Evolutionary conservation across 2,888 invertebrate species (phyloP).

Genomic region (Caenorhabditis sp.): DNA sequence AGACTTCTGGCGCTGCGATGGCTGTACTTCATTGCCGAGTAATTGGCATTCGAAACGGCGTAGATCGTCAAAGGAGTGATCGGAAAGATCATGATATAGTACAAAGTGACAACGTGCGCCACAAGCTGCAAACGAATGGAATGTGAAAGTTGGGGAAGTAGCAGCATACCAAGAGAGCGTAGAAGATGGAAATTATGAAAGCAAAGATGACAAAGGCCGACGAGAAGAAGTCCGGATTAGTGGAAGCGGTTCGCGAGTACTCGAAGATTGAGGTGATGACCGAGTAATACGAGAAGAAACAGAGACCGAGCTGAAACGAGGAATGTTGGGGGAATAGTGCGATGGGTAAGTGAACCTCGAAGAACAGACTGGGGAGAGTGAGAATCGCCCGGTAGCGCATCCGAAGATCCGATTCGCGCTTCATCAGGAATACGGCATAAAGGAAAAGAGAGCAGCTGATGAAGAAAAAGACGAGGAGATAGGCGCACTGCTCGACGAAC

Average conservation of each 20-base stretch:
- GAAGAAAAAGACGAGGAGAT: slow-evolving; percentile 32
- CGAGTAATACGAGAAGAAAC: slow-evolving; percentile 46
- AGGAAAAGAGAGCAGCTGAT: slow-evolving; percentile 35
- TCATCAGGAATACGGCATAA: slow-evolving; percentile 30
- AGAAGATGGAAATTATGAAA: slow-evolving; percentile 35
- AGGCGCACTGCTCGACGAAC: slow-evolving; percentile 49
- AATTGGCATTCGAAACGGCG: slow-evolving; percentile 33
- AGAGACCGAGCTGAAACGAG: slow-evolving; percentile 33
- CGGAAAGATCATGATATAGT: slow-evolving; percentile 43
- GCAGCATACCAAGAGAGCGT: slow-evolving; percentile 34
- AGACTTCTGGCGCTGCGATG: slow-evolving; percentile 11
- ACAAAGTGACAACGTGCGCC: slow-evolving; percentile 36
- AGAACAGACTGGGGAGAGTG: slow-evolving; percentile 39
- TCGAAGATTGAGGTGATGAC: slow-evolving; percentile 27
- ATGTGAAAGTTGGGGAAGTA: neutral
- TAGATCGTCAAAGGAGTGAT: slow-evolving; percentile 19
- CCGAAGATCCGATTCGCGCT: slow-evolving; percentile 19
- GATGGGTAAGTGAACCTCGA: slow-evolving; percentile 29
- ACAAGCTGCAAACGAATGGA: slow-evolving; percentile 32
- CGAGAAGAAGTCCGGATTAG: slow-evolving; percentile 27
- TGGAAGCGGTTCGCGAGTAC: slow-evolving; percentile 15
- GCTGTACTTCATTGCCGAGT: slow-evolving; percentile 20
- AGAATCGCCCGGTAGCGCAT: slow-evolving; percentile 26
- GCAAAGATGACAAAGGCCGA: slow-evolving; percentile 53
- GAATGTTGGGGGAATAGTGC: neutral